Evolutionary conservation across 2,113 vertebrate genomes (phyloP).

Genomic region (Oreochromis niloticus): DNA sequence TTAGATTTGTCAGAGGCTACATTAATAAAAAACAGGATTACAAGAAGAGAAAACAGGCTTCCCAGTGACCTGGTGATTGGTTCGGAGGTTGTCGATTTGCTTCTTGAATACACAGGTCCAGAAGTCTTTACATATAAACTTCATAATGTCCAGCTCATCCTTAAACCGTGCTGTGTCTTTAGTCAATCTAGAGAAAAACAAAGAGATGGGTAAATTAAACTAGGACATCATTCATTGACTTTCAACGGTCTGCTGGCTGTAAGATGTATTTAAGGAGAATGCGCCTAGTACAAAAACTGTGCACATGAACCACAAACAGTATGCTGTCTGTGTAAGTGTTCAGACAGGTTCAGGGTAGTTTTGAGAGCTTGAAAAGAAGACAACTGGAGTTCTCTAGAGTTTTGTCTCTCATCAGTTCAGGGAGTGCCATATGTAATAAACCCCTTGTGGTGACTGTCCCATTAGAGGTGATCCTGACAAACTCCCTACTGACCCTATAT

Average conservation of each 20-base stretch:
- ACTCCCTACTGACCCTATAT: background rate
- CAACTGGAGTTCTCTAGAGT: background rate
- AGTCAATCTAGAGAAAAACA: conserved; percentile 77
- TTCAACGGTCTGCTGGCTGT: background rate
- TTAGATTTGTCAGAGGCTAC: background rate
- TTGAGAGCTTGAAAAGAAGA: background rate
- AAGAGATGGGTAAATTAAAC: background rate
- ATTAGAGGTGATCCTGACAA: background rate
- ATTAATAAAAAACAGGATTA: background rate
- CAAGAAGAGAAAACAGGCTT: background rate
- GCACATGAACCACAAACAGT: background rate
- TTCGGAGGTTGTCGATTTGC: conserved; percentile 92
- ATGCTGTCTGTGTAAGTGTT: background rate
- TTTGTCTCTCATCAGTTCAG: background rate
- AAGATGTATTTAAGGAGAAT: background rate
- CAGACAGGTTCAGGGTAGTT: background rate
- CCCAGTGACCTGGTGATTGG: conserved; percentile 86
- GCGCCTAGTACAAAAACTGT: background rate
- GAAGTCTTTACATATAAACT: conserved; percentile 96
- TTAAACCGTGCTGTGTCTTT: conserved; percentile 94
- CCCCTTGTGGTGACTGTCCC: background rate
- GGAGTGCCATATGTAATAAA: background rate
- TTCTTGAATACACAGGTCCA: conserved; percentile 96
- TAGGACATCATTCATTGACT: background rate
- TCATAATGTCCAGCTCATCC: conserved; percentile 95